These are phyloP conservation scores for Poliocrania exsul DNA, from an alignment of 2,797 vertebrate genomes.

Conservation along the genomic window DNA sequence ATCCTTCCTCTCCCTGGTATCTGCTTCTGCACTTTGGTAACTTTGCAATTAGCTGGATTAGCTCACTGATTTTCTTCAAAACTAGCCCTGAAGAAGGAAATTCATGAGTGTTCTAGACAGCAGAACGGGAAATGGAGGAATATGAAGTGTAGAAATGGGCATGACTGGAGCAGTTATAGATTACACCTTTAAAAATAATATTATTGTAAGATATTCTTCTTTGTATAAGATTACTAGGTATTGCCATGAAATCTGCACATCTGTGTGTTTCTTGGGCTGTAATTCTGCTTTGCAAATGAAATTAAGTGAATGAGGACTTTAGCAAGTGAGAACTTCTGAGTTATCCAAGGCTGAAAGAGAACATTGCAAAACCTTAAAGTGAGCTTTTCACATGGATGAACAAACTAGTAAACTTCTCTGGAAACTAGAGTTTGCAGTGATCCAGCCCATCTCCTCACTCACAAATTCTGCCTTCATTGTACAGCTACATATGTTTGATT, in stretches of 20 bases:
- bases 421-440: neutral
- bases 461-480: constrained; percentile 14
- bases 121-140: neutral
- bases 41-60: neutral
- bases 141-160: neutral
- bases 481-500: constrained; percentile 30
- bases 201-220: neutral
- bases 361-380: neutral
- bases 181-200: neutral
- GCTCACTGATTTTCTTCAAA: neutral
- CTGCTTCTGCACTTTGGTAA: neutral
- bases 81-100: neutral
- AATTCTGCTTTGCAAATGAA: neutral
- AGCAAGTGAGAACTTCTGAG: neutral
- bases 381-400: neutral
- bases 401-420: neutral
- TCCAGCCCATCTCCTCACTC: constrained; percentile 14
- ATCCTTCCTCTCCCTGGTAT: neutral
- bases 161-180: neutral
- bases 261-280: neutral
- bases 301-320: neutral
- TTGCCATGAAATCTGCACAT: neutral
- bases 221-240: neutral
- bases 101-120: neutral
- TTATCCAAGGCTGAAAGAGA: neutral